phyloP scores from a whole-genome alignment of 2,888 invertebrate species.

The Boloria selene region DNA sequence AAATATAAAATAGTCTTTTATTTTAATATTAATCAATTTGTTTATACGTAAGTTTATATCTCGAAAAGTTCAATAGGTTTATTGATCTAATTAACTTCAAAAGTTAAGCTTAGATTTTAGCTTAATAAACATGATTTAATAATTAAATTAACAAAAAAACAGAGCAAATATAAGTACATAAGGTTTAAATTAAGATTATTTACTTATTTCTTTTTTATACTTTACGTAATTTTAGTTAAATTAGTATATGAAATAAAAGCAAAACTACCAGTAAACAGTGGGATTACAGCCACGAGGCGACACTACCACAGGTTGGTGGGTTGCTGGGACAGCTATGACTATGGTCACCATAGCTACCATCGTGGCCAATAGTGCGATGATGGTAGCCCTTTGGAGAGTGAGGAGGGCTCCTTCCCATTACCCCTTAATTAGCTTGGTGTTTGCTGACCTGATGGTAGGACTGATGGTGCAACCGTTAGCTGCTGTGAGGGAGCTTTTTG shows the following conservation, averaged over 20 bases:
- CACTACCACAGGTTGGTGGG: conserved; percentile 52
- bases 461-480: conserved; percentile 81
- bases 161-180: too few relatives aligned
- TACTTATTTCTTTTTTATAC: too few relatives aligned
- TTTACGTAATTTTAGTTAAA: background rate
- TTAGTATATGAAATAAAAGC: background rate
- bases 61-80: too few relatives aligned
- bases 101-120: too few relatives aligned
- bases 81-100: too few relatives aligned
- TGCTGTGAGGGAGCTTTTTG: conserved; percentile 80
- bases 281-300: conserved; percentile 52
- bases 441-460: conserved; percentile 85
- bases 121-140: too few relatives aligned
- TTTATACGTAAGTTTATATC: too few relatives aligned
- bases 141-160: too few relatives aligned
- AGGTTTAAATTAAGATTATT: too few relatives aligned
- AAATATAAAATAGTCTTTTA: too few relatives aligned
- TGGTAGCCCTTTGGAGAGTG: conserved; percentile 57
- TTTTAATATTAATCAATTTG: too few relatives aligned
- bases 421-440: conserved; percentile 85
- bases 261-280: conserved; percentile 39
- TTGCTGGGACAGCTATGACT: conserved; percentile 53
- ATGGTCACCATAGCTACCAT: conserved; percentile 54
- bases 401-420: conserved; percentile 82
- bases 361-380: conserved; percentile 61